Evolutionary conservation across 2,113 vertebrate genomes (phyloP).

Genomic region (Condylura cristata): DNA sequence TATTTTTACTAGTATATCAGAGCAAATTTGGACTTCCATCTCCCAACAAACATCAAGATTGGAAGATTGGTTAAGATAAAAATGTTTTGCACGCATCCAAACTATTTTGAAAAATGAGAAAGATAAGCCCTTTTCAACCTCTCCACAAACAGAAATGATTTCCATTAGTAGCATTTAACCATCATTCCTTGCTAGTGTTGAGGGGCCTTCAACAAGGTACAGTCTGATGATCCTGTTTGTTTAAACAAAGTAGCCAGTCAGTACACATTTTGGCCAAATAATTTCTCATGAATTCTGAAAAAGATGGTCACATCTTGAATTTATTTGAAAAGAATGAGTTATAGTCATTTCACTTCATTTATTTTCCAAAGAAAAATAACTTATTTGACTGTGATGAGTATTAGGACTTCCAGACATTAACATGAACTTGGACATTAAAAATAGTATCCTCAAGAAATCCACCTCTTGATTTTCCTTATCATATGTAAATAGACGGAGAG

Average conservation of each 20-base stretch:
- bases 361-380: too few relatives aligned
- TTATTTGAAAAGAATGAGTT: too few relatives aligned
- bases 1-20: not conserved
- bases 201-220: not conserved
- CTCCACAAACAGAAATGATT: constrained; percentile 17
- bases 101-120: not conserved
- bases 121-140: not conserved
- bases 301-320: too few relatives aligned
- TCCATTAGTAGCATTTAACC: not conserved
- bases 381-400: too few relatives aligned
- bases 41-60: not conserved
- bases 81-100: not conserved
- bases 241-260: not conserved
- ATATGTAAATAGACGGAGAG: too few relatives aligned
- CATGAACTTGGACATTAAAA: too few relatives aligned
- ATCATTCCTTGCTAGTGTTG: not conserved
- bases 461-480: too few relatives aligned
- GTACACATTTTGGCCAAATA: not conserved
- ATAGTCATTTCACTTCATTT: too few relatives aligned
- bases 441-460: too few relatives aligned
- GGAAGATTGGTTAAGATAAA: not conserved
- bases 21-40: not conserved
- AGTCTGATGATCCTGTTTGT: constrained; percentile 22
- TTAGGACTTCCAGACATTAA: too few relatives aligned
- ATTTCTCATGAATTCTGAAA: too few relatives aligned